These are phyloP conservation scores for Malthinus seriepunctatus DNA, from an alignment of 2,888 invertebrate species.

Conservation along the genomic window DNA sequence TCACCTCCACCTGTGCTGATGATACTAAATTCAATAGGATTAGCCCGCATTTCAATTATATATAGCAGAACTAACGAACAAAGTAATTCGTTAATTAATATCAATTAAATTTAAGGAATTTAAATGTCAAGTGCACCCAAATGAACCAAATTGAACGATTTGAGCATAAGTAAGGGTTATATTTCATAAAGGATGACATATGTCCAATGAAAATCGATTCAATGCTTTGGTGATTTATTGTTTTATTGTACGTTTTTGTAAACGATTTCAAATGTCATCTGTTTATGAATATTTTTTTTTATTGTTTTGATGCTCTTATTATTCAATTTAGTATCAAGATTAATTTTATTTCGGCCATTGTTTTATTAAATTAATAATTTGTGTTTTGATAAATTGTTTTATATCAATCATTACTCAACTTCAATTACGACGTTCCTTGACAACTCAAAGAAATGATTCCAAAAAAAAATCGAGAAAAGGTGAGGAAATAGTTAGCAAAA, in stretches of 20 bases:
- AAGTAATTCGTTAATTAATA: conserved; percentile 41
- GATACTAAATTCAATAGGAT: conserved; percentile 33
- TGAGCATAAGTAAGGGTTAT: conserved; percentile 35
- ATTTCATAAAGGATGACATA: conserved; percentile 41
- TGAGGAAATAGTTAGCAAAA: too few species aligned
- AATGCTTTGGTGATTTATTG: conserved; percentile 43
- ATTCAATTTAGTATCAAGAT: conserved; percentile 31
- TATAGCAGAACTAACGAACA: conserved; percentile 40
- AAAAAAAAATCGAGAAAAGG: too few species aligned
- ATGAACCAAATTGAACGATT: conserved; percentile 35
- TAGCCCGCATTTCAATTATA: conserved; percentile 43
- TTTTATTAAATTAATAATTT: conserved; percentile 2
- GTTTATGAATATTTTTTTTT: conserved; percentile 41
- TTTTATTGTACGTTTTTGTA: conserved; percentile 43
- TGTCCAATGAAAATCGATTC: conserved; percentile 45
- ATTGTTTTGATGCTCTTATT: conserved; percentile 29
- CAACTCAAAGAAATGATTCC: too few species aligned
- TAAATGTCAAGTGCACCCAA: conserved; percentile 37
- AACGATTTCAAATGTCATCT: conserved; percentile 37
- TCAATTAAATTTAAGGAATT: conserved; percentile 31
- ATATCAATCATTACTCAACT: too few species aligned
- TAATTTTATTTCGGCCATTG: conserved; percentile 23
- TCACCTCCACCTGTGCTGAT: conserved; percentile 39
- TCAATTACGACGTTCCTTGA: too few species aligned
- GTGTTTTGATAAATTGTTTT: too few species aligned